A percentile compares a stretch with the other conserved stretches of the same genome.
phyloP scores from a whole-genome alignment of 2,797 vertebrate species.

The Otolemur crassicaudatus region DNA sequence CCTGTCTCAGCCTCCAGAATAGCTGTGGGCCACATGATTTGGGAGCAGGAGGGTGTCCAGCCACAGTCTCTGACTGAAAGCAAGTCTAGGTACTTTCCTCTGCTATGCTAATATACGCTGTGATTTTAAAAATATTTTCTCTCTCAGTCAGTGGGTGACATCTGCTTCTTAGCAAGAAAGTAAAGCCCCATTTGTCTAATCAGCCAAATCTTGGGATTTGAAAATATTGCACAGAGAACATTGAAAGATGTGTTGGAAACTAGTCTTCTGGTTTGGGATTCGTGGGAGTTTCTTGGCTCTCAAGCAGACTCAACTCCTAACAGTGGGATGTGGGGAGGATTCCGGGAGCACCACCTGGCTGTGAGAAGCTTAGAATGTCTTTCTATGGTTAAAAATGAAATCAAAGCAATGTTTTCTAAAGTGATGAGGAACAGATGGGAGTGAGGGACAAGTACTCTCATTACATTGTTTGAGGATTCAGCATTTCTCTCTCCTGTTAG shows the following conservation, averaged over 20 bases:
- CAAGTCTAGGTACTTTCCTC: not conserved
- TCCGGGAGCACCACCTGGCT: not conserved
- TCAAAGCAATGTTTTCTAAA: not conserved
- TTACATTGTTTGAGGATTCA: not conserved
- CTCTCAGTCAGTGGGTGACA: not conserved
- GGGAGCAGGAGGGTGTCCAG: not conserved
- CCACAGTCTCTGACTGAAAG: not conserved
- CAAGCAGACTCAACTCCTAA: not conserved
- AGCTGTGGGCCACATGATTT: not conserved
- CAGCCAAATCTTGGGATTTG: not conserved
- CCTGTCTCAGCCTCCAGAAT: not conserved
- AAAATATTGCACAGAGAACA: not conserved
- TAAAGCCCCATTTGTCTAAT: not conserved
- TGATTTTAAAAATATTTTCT: conserved; percentile 18
- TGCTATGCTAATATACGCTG: not conserved
- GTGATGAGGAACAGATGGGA: not conserved
- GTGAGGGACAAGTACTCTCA: not conserved
- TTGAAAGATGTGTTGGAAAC: not conserved
- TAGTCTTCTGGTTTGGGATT: not conserved
- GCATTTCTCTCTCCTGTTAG: not conserved
- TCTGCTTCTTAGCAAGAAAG: not conserved
- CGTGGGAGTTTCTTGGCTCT: not conserved
- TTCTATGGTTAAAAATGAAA: not conserved
- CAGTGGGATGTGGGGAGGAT: not conserved
- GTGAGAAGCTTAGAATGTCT: not conserved